phyloP scores from a whole-genome alignment of 35 echinoderm and acorn worm genomes.

The Holothuria glaberrima region DNA sequence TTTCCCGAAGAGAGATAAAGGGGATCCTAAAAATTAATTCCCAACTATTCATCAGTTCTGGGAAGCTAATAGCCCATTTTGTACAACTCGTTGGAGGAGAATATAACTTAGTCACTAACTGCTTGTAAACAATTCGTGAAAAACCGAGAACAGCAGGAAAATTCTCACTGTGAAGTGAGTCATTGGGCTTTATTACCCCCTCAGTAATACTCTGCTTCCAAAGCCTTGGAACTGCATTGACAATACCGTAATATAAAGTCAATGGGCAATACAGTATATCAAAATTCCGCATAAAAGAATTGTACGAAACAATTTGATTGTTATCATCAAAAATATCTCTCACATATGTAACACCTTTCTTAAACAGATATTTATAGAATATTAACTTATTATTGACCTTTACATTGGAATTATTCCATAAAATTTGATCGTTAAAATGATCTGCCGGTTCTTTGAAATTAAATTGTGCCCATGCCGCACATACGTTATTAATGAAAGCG shows the following conservation, averaged over 20 bases:
- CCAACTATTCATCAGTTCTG: neutral
- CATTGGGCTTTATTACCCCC: neutral
- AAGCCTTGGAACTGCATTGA: neutral
- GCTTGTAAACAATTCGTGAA: neutral
- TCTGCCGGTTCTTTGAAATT: neutral
- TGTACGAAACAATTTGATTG: neutral
- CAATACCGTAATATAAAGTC: conserved; percentile 3
- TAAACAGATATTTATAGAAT: conserved; percentile 15
- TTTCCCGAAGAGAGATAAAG: neutral
- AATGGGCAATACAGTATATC: neutral
- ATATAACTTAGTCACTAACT: neutral
- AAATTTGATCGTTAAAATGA: neutral
- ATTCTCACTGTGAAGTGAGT: neutral
- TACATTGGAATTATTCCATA: conserved; percentile 21
- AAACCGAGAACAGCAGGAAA: neutral
- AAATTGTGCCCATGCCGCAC: neutral
- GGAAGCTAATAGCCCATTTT: neutral
- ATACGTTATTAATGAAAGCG: conserved; percentile 2
- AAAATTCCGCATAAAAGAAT: neutral
- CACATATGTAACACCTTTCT: neutral
- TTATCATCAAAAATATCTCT: neutral
- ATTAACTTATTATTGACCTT: conserved; percentile 17
- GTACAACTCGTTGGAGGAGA: neutral
- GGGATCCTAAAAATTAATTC: conserved; percentile 7
- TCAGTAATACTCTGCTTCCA: neutral